Base-by-base conservation (phyloP, 2,797 vertebrate genomes). In the Loriculus beryllinus region DNA sequence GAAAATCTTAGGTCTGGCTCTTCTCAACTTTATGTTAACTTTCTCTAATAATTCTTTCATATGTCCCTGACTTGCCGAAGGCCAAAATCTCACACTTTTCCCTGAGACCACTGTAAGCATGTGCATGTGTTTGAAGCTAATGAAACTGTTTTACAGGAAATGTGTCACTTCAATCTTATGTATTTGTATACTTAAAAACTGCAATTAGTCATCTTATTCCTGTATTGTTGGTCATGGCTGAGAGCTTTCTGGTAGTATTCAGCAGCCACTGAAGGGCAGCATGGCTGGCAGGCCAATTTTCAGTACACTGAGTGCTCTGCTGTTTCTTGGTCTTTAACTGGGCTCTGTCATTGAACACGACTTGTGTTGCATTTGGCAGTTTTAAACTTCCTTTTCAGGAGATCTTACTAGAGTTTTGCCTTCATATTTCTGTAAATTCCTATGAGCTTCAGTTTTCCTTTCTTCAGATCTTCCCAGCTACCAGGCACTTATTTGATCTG, bases 141-240 rank as follows among this genome's bases (percentile, higher is more conserved):
- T 33, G 19, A 84, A 86, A 76, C 20, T n/a, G 18, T 39, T 85
- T 47, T 29, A 18, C 63, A 82, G 42, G 25, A 82, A 89, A 77
- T 0, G 0, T 25, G 22, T 29, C 7, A 62, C 47, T 82, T 76
- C 22, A 22, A 5, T 69, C 60, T 83, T 68, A 37, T 0, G 0
- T 37, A 76, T 37, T 68, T 49, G 13, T 64, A 17, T 25, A 49
- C 1, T 78, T 5, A 25, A 79, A 29, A 40, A 47, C 48, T 43
- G 9, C 33, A 10, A 14, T 49, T 70, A 45, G 16, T 80, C 26
- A 65, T 48, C 8, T 81, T 60, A 14, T 26, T 42, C 49, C 35
- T 78, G 29, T 45, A 37, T 26, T 15, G 7, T 21, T 67, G 51
- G 39, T 39, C 40, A 60, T 17, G 57, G n/a, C 33, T 82, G 21